Base-by-base conservation (phyloP, 2,888 invertebrate species). In the Drosophila subsilvestris region DNA sequence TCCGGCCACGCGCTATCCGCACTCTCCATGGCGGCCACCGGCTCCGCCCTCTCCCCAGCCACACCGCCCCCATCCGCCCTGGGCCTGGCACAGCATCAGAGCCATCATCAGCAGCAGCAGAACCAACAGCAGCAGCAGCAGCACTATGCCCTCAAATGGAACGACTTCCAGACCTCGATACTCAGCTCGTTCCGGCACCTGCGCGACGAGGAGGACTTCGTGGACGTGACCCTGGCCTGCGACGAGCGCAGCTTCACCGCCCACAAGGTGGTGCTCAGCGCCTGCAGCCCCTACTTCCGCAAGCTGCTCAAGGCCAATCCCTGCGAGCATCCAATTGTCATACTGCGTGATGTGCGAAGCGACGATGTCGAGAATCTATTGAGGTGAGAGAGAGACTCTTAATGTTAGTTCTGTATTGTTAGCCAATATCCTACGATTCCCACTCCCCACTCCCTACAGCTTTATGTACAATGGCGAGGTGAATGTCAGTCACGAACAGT, bases 401-500 rank as follows among this genome's bases (percentile, higher is more conserved):
- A 25, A 25, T 25, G 25, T 25, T 6, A 22, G 22, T 25, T 25
- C 25, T 25, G 25, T 25, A n/a, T n/a, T n/a, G n/a, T n/a, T n/a
- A n/a, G 25, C 25, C n/a, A n/a, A 25, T 5, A 25, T 25, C 25
- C 6, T 25, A 25, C 0, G 5, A 25, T 25, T 4, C 22, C 22
- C 22, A 22, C 22, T 4, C n/a, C n/a, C n/a, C n/a, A 20, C 3
- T 2, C 3, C 3, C 20, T 2, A 20, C 25, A 95, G 95, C 92
- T 97, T 97, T 93, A 97, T 97, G 97, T 97, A 97, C 92, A 96
- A 97, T 92, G 97, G 97, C 72, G 97, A 97, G 92, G 97, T 97
- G 37, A 96, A 97, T 92, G 96, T 97, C 83, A 96, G 96, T 25
- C 97, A 97, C 91, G 97, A 97, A 88, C 96, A 97, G 91, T 93